A percentile compares a stretch with the other conserved stretches of the same genome.
phyloP scores from a whole-genome alignment of 2,888 invertebrate genomes.

The Drosophila parthenogenetica region DNA sequence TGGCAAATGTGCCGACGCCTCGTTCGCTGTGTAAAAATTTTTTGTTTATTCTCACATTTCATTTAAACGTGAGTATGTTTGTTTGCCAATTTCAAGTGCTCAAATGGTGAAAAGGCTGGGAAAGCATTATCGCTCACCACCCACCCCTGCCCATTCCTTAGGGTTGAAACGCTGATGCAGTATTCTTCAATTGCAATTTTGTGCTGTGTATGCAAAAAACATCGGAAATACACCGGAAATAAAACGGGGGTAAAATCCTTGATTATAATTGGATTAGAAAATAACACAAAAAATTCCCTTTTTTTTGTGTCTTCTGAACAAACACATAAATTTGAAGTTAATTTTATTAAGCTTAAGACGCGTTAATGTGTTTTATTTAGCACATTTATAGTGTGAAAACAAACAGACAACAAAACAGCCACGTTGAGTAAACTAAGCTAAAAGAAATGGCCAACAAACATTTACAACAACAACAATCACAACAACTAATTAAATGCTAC shows the following conservation, averaged over 20 bases:
- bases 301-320: background rate
- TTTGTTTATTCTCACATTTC: slow-evolving; percentile 80
- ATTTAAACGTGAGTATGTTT: slow-evolving; percentile 79
- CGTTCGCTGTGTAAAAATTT: slow-evolving; percentile 74
- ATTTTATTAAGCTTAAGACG: slow-evolving; percentile 2
- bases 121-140: background rate
- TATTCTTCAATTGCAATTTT: slow-evolving; percentile 75
- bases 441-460: slow-evolving; percentile 71
- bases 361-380: background rate
- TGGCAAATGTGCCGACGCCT: slow-evolving; percentile 50
- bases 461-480: slow-evolving; percentile 61
- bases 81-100: slow-evolving; percentile 78
- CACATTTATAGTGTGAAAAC: slow-evolving; percentile 59
- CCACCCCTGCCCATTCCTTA: background rate
- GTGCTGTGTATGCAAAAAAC: slow-evolving; percentile 66
- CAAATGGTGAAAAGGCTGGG: slow-evolving; percentile 41
- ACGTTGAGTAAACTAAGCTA: slow-evolving; percentile 54
- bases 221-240: too few species aligned
- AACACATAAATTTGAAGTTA: background rate
- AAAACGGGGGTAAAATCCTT: slow-evolving; percentile 22
- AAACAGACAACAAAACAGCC: slow-evolving; percentile 44
- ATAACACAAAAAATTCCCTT: too few species aligned
- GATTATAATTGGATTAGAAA: slow-evolving; percentile 11
- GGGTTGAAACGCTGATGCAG: slow-evolving; percentile 36
- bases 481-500: slow-evolving; percentile 79